Conservation (phyloP, 1,140 invertebrate genomes). For the Neodiprion fabricii region DNA sequence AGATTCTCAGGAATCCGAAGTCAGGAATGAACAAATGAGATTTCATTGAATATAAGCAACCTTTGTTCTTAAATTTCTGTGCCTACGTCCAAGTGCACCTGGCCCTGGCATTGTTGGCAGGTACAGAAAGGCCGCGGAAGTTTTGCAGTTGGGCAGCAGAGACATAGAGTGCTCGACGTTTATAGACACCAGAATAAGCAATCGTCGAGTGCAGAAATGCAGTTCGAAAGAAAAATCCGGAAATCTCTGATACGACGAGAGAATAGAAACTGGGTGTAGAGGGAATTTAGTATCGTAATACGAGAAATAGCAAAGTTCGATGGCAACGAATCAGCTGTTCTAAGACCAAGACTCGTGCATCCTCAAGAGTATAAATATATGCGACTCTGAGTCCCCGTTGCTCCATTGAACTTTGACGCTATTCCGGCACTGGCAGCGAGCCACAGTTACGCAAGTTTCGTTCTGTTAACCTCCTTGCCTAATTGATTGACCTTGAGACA, state of each 20-base stretch:
- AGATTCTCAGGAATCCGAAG: too few relatives aligned
- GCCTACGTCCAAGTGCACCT: not conserved
- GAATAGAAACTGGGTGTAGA: not conserved
- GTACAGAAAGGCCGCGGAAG: not conserved
- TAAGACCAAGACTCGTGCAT: not conserved
- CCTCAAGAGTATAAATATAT: slow-evolving; percentile 41
- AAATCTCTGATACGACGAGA: not conserved
- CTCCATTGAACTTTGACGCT: slow-evolving; percentile 61
- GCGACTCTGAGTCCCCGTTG: slow-evolving; percentile 42
- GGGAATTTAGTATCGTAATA: not conserved
- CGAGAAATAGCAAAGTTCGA: not conserved
- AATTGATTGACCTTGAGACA: slow-evolving; percentile 51
- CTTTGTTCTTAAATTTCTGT: not conserved
- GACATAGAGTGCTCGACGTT: too few relatives aligned
- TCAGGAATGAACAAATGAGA: too few relatives aligned
- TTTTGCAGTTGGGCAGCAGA: not conserved
- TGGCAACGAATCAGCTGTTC: not conserved
- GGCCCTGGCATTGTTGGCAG: slow-evolving; percentile 6
- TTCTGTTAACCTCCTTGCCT: slow-evolving; percentile 54
- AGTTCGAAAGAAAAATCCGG: not conserved
- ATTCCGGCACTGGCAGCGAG: slow-evolving; percentile 38
- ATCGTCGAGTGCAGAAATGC: too few relatives aligned
- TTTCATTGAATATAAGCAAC: not conserved
- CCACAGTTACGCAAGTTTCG: slow-evolving; percentile 54
- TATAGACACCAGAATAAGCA: too few relatives aligned